phyloP scores from a whole-genome alignment of 2,888 invertebrate genomes.

The Orthosia cruda region DNA sequence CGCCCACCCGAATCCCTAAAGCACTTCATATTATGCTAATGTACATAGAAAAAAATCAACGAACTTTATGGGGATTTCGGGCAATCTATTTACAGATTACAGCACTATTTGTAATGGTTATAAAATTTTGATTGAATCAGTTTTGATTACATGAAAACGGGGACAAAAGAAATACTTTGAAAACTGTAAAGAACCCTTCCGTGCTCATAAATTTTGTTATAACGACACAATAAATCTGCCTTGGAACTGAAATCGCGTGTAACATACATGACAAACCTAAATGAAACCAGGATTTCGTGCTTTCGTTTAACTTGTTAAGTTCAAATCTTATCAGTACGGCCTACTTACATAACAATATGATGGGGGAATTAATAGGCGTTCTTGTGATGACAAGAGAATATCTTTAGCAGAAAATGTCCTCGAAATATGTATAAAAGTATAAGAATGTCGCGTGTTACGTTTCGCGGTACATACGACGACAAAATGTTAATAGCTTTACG shows the following conservation, averaged over 20 bases:
- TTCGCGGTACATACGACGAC: conserved; percentile 46
- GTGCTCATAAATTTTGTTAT: conserved; percentile 66
- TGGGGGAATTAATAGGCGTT: conserved; percentile 43
- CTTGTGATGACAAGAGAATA: conserved; percentile 57
- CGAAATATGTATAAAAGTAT: conserved; percentile 33
- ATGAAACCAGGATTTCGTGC: conserved; percentile 59
- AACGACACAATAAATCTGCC: conserved; percentile 68
- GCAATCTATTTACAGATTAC: conserved; percentile 38
- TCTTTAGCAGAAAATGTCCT: conserved; percentile 43
- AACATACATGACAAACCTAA: conserved; percentile 69
- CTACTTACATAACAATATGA: conserved; percentile 60
- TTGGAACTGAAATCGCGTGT: conserved; percentile 67
- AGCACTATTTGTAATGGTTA: conserved; percentile 42
- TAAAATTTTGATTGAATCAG: conserved; percentile 57
- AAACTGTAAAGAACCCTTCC: conserved; percentile 63
- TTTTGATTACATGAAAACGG: conserved; percentile 54
- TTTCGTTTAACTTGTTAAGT: conserved; percentile 60
- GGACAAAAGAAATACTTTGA: conserved; percentile 60
- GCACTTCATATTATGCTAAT: conserved; percentile 50
- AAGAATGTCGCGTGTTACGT: conserved; percentile 45
- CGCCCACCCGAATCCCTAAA: conserved; percentile 19
- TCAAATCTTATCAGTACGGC: conserved; percentile 65
- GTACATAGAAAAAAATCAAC: conserved; percentile 39
- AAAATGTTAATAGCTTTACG: conserved; percentile 52
- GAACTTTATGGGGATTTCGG: conserved; percentile 20